Conservation (phyloP, 2,797 vertebrate genomes). For the Chelmon rostratus region DNA sequence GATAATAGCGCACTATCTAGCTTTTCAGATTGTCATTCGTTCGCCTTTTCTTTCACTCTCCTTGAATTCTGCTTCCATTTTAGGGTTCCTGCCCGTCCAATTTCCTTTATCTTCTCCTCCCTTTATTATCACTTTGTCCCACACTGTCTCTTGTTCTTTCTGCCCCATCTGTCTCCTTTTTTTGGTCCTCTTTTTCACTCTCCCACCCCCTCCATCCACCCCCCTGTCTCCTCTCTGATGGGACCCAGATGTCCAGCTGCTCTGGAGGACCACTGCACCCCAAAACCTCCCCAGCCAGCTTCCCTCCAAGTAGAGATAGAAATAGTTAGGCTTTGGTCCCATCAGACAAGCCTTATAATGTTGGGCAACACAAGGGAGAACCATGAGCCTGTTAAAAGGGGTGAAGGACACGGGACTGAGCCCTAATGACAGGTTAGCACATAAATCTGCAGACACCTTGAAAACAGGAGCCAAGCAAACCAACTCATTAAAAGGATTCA, state of each 20-base stretch:
- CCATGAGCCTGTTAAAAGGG: conserved; percentile 51
- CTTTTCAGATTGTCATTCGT: conserved; percentile 47
- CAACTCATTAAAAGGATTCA: conserved; percentile 54
- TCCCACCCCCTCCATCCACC: conserved; percentile 22
- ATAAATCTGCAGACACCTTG: conserved; percentile 65
- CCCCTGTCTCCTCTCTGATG: conserved; percentile 63
- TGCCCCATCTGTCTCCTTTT: conserved; percentile 69
- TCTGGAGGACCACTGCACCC: conserved; percentile 49
- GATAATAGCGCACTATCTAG: conserved; percentile 50
- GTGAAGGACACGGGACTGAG: conserved; percentile 55
- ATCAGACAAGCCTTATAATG: conserved; percentile 59
- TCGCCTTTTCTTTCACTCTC: conserved; percentile 36
- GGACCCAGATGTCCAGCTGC: conserved; percentile 76
- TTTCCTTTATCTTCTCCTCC: conserved; percentile 69
- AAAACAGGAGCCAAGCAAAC: conserved; percentile 43
- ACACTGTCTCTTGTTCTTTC: conserved; percentile 51
- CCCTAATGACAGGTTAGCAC: conserved; percentile 64
- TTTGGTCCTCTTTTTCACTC: conserved; percentile 31
- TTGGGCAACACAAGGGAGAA: conserved; percentile 36
- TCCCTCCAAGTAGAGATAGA: conserved; percentile 22
- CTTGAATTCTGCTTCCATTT: conserved; percentile 58
- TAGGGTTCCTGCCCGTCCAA: conserved; percentile 56
- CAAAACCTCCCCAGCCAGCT: conserved; percentile 19
- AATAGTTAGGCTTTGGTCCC: conserved; percentile 44
- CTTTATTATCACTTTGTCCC: conserved; percentile 63